phyloP scores from a whole-genome alignment of 2,888 invertebrate genomes.

The Tachina fera region DNA sequence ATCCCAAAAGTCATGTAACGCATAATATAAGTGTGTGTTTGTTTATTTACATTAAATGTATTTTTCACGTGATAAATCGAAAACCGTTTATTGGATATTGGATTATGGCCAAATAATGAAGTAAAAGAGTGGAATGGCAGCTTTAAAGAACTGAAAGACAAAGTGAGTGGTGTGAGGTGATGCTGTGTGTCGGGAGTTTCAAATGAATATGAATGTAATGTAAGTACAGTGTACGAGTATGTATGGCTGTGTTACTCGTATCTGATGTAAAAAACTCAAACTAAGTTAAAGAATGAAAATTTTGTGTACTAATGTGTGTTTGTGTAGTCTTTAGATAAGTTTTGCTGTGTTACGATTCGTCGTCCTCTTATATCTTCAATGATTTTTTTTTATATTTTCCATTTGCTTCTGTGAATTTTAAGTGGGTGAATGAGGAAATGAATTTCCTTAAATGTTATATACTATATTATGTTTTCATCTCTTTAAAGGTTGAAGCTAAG shows the following conservation, averaged over 20 bases:
- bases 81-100: constrained; percentile 39
- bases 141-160: constrained; percentile 37
- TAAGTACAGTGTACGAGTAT: neutral
- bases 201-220: constrained; percentile 54
- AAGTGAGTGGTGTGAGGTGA: neutral
- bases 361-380: neutral
- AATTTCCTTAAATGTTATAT: constrained; percentile 37
- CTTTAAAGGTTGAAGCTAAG: constrained; percentile 41
- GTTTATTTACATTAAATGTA: neutral
- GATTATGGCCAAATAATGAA: constrained; percentile 28
- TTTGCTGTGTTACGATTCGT: constrained; percentile 11
- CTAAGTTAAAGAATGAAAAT: too few species aligned
- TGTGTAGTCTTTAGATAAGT: neutral
- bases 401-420: constrained; percentile 5
- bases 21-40: neutral
- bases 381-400: neutral
- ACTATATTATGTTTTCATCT: neutral
- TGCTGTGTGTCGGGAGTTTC: constrained; percentile 51
- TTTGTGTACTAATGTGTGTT: constrained; percentile 1
- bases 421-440: constrained; percentile 45
- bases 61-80: neutral
- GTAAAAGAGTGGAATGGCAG: neutral
- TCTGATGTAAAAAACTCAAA: too few species aligned
- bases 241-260: too few species aligned
- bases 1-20: neutral